Conservation (phyloP, 64 coral and sea anemone genomes). For the Montipora foliosa region DNA sequence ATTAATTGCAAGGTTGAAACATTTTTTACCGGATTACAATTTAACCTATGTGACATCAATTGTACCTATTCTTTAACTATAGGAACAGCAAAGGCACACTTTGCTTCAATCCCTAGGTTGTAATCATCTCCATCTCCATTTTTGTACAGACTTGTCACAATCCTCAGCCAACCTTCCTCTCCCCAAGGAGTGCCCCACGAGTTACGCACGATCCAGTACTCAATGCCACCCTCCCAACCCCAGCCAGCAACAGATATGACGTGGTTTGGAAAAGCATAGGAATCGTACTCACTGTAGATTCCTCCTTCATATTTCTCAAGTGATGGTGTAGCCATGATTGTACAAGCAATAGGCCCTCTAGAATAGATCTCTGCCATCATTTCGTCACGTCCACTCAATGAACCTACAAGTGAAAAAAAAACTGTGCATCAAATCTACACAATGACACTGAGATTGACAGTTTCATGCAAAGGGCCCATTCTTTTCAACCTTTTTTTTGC, state of each 20-base stretch:
- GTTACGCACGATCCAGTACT: slow-evolving; percentile 97
- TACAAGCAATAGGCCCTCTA: slow-evolving; percentile 94
- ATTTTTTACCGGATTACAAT: no score
- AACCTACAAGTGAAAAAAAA: slow-evolving; percentile 42
- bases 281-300: slow-evolving; percentile 80
- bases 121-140: slow-evolving; percentile 80
- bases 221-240: slow-evolving; percentile 90
- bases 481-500: no score
- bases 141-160: slow-evolving; percentile 91
- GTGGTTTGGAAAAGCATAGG: slow-evolving; percentile 48
- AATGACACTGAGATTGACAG: no score
- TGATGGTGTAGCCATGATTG: slow-evolving; percentile 79
- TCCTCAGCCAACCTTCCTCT: slow-evolving; percentile 87
- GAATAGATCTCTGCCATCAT: slow-evolving; percentile 99
- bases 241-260: slow-evolving; percentile 91
- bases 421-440: no score
- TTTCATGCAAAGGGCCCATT: no score
- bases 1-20: no score
- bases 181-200: slow-evolving; percentile 96
- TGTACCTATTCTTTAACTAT: slow-evolving; percentile 57
- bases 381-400: slow-evolving; percentile 73
- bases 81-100: slow-evolving; percentile 96
- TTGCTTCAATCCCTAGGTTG: slow-evolving; percentile 84
- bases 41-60: not conserved
- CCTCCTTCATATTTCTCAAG: slow-evolving; percentile 86